These are phyloP conservation scores for Fragum sueziense DNA, from an alignment of 2,888 invertebrate species.

Conservation along the genomic window DNA sequence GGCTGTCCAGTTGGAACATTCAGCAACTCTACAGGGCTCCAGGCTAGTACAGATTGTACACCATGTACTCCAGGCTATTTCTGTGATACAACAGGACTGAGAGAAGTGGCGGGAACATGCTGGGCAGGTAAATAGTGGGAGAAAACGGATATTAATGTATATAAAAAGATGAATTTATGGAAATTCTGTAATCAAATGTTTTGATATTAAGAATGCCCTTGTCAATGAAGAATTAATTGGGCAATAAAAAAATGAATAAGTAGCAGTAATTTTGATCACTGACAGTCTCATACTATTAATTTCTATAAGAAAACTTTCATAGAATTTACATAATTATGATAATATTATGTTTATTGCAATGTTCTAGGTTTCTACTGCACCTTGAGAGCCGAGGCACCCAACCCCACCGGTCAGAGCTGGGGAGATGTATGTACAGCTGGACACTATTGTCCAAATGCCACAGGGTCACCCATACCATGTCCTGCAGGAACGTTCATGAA, in stretches of 20 bases:
- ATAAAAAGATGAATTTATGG: no score
- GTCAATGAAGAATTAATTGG: no score
- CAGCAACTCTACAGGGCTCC: slow-evolving; percentile 73
- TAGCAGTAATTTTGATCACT: no score
- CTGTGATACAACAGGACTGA: slow-evolving; percentile 77
- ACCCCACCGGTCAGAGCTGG: slow-evolving; percentile 68
- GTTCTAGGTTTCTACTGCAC: slow-evolving; percentile 76
- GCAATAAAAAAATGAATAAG: no score
- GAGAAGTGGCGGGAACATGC: slow-evolving; percentile 74
- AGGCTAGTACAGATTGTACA: slow-evolving; percentile 70
- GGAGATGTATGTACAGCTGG: slow-evolving; percentile 78
- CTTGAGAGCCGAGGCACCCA: slow-evolving; percentile 67
- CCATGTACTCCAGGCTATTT: slow-evolving; percentile 77
- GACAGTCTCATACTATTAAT: no score
- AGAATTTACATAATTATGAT: no score
- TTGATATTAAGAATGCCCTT: no score
- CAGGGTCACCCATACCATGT: slow-evolving; percentile 72
- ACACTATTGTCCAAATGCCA: slow-evolving; percentile 78
- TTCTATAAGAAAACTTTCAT: no score
- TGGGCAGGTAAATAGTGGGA: slow-evolving; percentile 79
- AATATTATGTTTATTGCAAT: no score
- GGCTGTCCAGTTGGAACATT: slow-evolving; percentile 78
- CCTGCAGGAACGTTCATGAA: slow-evolving; percentile 78
- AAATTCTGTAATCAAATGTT: no score
- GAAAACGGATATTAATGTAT: no score